Evolutionary conservation across 1,140 invertebrate genomes (phyloP), one percentile per base, ranked within the genome.

Genomic region (Eueides isabella): DNA sequence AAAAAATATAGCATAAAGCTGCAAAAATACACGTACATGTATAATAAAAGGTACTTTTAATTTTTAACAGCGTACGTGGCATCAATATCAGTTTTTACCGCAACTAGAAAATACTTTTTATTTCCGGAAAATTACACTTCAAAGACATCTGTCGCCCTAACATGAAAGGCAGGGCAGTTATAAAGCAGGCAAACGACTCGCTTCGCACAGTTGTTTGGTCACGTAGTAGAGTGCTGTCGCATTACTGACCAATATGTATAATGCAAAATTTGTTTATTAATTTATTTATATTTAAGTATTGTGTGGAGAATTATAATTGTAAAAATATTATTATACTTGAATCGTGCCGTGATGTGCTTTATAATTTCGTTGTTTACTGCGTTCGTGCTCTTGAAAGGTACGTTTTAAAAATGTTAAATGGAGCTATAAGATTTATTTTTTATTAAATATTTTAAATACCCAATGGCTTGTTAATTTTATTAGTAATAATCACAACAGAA

Each of bases 141-240:
- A 69, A 79, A 82, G 85, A 76, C 87, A 88, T 78, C 82, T 88
- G 84, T 79, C 75, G 82, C 76, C 79, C 81, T 85, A 81, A 84
- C 76, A 72, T 81, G 82, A 81, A 74, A 80, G 75, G 62, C 74
- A 80, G 80, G 81, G 77, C 72, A 76, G 81, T 82, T 87, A 86
- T 86, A 89, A 81, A 79, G 80, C 80, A 78, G 82, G 77, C 82
- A 83, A 84, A 84, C 70, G 73, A 72, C 72, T 75, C 71, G 76
- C 67, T 31, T 73, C 80, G 71, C 61, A 80, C 83, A 84, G 82
- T 86, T 80, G 81, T 75, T 72, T 78, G 81, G 77, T 68, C 67
- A 73, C 77, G 65, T 38, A 41, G 68, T 67, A 55, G 29, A 71
- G 67, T 76, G 67, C 70, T 74, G 79, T 61, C 75, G 76, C 63